Evolutionary conservation across 2,113 vertebrate species (phyloP).

Genomic region (Chroicocephalus ridibundus): DNA sequence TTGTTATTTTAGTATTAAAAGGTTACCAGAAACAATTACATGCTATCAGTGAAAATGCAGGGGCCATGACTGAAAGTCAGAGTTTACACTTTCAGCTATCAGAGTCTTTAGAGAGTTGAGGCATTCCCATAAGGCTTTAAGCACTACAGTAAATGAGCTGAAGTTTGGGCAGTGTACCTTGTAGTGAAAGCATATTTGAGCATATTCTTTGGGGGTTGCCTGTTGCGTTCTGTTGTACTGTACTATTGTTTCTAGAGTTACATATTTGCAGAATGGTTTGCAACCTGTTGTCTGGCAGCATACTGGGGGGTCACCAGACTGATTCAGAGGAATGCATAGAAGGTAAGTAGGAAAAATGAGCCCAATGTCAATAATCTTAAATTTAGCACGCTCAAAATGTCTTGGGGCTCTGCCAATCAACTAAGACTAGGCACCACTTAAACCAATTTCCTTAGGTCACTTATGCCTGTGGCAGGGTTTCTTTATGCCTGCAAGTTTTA

Average conservation of each 20-base stretch:
- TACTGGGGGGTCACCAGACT: background rate
- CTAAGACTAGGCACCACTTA: background rate
- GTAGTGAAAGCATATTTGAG: background rate
- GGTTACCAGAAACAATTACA: background rate
- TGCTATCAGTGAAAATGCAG: background rate
- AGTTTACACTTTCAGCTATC: constrained; percentile 11
- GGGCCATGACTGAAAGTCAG: background rate
- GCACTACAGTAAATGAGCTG: constrained; percentile 21
- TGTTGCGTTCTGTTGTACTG: background rate
- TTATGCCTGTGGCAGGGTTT: background rate
- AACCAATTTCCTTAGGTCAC: background rate
- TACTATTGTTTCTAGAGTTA: background rate
- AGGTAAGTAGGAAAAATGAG: background rate
- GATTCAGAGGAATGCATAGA: background rate
- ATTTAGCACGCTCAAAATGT: background rate
- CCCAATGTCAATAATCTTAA: background rate
- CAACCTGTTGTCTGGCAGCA: background rate
- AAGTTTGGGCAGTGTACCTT: background rate
- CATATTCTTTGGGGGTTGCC: background rate
- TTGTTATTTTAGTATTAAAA: background rate
- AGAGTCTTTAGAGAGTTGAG: background rate
- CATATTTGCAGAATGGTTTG: background rate
- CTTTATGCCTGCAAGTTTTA: background rate
- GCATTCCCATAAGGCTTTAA: background rate
- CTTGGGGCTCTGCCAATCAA: background rate